Base-by-base conservation (phyloP, 2,113 vertebrate genomes). In the Merops nubicus region DNA sequence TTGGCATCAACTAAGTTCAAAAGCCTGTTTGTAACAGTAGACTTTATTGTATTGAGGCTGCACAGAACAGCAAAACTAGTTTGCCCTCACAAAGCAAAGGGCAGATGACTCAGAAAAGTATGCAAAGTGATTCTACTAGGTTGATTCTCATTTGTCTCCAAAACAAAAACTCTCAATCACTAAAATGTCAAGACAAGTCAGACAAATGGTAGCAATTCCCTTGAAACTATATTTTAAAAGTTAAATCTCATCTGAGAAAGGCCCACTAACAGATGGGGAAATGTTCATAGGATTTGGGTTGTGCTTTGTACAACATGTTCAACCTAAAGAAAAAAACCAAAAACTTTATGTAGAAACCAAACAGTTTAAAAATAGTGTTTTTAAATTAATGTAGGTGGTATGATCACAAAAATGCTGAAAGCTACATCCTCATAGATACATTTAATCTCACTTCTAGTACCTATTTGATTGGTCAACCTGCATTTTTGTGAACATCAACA, bases 111-210 rank as follows among this genome's bases (percentile, higher is more conserved):
- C 97, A 95, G 88, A 95, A 96, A 82, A 88, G 81, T 81, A 96
- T 82, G 85, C 86, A 94, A 89, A 91, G 62, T 80, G 83, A 97
- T 93, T 92, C 76, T 38, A 92, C 69, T 48, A 65, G 38, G 50
- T 62, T 91, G 80, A 89, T 96, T 97, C 96, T 94, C 91, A 94
- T 94, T 97, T 96, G 77, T 92, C 85, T 96, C 65, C 9, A 8
- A 89, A 92, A 95, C 88, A 95, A 93, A 97, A 97, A 95, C 53
- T 48, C 74, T 88, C 83, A 69, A 33, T 86, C 6, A 45, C 77
- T 92, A 72, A 97, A 97, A 97, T 97, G 97, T 94, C 98, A 97
- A 74, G 89, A 91, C 43, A 88, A 96, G 53, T 74, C 74, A 95
- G 81, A 94, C 65, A 92, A 97, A 86, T 62, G 85, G 79, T 80